phyloP scores from a whole-genome alignment of 2,888 invertebrate species.

The Polietes domitor region DNA sequence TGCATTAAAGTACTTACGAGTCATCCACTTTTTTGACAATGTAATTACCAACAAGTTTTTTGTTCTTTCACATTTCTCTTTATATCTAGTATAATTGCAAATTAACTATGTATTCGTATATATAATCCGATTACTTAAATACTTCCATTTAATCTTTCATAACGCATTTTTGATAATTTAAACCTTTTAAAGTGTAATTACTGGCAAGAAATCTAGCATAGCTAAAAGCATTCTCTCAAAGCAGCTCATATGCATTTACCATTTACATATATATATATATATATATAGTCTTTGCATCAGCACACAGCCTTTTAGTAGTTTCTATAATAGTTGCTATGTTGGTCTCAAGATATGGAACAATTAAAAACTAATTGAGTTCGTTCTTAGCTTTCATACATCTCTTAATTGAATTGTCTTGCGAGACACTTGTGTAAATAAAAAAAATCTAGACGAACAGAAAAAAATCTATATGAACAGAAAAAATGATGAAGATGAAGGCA shows the following conservation, averaged over 20 bases:
- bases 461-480: constrained; percentile 29
- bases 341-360: constrained; percentile 45
- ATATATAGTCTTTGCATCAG: too few species aligned
- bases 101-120: constrained; percentile 4
- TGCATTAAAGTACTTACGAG: too few species aligned
- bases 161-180: background rate
- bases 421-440: constrained; percentile 59
- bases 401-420: constrained; percentile 62
- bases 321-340: background rate
- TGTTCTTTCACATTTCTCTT: too few species aligned
- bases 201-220: constrained; percentile 4
- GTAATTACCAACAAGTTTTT: too few species aligned
- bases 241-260: background rate
- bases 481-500: background rate
- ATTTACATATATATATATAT: background rate
- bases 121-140: background rate
- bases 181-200: constrained; percentile 20
- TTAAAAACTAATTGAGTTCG: constrained; percentile 62
- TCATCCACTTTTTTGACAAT: too few species aligned
- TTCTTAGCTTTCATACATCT: constrained; percentile 42
- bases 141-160: background rate
- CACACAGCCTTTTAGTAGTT: too few species aligned
- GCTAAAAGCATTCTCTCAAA: background rate
- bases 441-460: constrained; percentile 9
- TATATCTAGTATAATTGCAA: too few species aligned